Base-by-base conservation (phyloP, 2,113 vertebrate genomes). In the Stomatorhinus ivindoensis region DNA sequence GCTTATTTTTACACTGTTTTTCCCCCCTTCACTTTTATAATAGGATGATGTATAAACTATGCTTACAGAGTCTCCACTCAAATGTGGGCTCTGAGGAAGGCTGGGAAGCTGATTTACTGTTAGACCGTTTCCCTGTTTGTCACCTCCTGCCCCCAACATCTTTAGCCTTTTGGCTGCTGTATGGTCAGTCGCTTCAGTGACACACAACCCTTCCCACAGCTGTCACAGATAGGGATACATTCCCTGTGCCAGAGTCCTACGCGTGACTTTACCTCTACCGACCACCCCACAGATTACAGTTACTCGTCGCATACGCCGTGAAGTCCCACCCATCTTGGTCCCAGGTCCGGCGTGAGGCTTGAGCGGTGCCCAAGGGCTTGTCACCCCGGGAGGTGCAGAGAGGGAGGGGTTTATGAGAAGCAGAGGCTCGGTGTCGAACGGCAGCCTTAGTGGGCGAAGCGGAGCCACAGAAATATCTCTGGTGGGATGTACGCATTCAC, bases 401-500 rank as follows among this genome's bases (percentile, higher is more conserved):
- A 48, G 35, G 47, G 11, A 21, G 24, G 42, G 10, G 42, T 84
- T 84, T 47, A 47, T 47, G 82, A 47, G 24, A 51, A 19, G 9
- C 9, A 42, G 35, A 11, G 19, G 73, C 48, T 88, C 47, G 2
- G 42, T 9, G 39, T 88, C 42, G 2, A 89, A 80, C 21, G 46
- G 65, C n/a, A 31, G 61, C 27, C 53, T 87, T n/a, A n/a, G 47
- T 84, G 82, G 82, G 82, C 17, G 44, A 80, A 27, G 6, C 15
- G 3, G 47, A 80, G 58, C 44, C 17, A 80, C 69, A 31, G 69
- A 86, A 15, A 47, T 76, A 55, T 80, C 80, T 89, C 51, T 21
- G 53, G 24, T 31, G 55, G 90, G 65, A 89, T 61, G 88, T 85
- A 90, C 5, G 47, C 11, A 46, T 44, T 87, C 46, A 73, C 44